Percentiles rank a stretch among this genome's conserved stretches.
phyloP scores from a whole-genome alignment of 2,797 vertebrate species.

The Myotis findleyi region DNA sequence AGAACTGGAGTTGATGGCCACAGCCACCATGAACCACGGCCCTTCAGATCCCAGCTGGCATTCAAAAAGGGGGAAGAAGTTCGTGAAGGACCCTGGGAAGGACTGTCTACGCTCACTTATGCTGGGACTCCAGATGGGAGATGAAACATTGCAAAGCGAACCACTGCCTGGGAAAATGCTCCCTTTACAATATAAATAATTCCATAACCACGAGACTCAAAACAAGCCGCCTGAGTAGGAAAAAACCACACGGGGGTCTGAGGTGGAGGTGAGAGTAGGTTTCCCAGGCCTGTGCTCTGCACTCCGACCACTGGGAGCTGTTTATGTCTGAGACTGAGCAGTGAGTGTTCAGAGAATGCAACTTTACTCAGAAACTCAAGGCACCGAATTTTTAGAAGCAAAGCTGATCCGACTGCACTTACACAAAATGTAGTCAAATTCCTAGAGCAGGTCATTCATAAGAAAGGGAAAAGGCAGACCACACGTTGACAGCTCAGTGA shows the following conservation, averaged over 20 bases:
- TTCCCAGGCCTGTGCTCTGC: background rate
- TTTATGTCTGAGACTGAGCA: background rate
- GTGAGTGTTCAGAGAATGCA: background rate
- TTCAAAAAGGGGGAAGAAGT: background rate
- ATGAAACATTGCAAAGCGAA: background rate
- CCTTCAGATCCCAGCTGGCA: background rate
- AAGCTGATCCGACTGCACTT: background rate
- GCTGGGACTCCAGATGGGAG: background rate
- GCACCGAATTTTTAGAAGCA: background rate
- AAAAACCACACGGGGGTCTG: fast-evolving
- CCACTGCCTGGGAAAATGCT: background rate
- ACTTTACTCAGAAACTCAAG: background rate
- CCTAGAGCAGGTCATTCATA: background rate
- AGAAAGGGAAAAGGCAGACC: background rate
- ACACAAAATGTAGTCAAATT: background rate
- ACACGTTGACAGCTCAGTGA: background rate
- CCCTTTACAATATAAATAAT: background rate
- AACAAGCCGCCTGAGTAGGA: background rate
- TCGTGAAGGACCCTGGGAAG: too few species aligned
- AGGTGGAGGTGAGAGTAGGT: background rate
- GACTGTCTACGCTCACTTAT: background rate
- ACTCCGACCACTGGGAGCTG: background rate
- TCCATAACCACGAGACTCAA: too few species aligned
- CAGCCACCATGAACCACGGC: too few species aligned
- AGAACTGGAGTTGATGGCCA: background rate